Evolutionary conservation across 2,113 vertebrate genomes (phyloP).

Genomic region (Vimba vimba): DNA sequence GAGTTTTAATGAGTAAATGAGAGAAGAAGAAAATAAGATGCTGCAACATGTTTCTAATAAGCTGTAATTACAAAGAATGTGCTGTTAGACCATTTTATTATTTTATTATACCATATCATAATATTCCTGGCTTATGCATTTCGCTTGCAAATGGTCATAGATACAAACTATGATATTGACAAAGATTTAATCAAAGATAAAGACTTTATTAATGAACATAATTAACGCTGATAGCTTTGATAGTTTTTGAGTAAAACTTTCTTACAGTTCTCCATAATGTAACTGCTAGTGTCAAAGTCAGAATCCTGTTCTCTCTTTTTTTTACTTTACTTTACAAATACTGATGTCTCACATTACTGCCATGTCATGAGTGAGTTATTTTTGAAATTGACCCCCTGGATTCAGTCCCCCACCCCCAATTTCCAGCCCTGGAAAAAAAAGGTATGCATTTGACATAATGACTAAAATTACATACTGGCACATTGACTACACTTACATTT

Average conservation of each 20-base stretch:
- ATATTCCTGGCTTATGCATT: neutral
- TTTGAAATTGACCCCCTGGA: too few species aligned
- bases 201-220: neutral
- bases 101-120: too few species aligned
- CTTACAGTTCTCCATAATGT: neutral
- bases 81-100: too few species aligned
- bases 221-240: neutral
- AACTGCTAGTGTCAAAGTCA: neutral
- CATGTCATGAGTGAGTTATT: neutral
- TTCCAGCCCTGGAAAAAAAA: too few species aligned
- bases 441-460: too few species aligned
- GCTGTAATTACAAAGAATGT: neutral
- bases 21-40: neutral
- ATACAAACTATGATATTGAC: neutral
- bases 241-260: neutral
- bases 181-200: neutral
- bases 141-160: neutral
- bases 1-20: too few species aligned
- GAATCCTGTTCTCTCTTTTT: neutral
- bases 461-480: neutral
- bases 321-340: conserved; percentile 6
- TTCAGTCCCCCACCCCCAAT: too few species aligned
- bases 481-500: neutral
- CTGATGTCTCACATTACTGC: neutral
- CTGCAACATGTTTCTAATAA: neutral